Base-by-base conservation (phyloP, 1,140 invertebrate species). In the Rhagoletis zephyria region DNA sequence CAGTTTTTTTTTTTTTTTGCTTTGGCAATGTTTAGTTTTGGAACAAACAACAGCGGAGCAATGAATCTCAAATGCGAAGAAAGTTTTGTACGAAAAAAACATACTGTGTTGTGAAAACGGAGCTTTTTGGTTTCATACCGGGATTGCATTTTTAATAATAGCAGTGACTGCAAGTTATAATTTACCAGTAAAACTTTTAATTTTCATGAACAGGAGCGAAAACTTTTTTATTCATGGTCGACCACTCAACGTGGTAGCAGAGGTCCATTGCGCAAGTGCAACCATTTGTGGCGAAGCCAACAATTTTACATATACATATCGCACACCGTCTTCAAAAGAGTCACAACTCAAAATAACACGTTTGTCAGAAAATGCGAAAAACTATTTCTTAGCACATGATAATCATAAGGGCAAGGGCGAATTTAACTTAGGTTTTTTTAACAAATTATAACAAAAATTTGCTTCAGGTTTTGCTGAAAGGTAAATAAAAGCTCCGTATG, bases 151-250 rank as follows among this genome's bases (percentile, higher is more conserved):
- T 56, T 81, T 81, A 81, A 81, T 81, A 56, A 56, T 42, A n/a
- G 74, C n/a, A 7, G 48, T 42, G 74, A 56, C 74, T 56, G 74
- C 48, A 30, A n/a, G 12, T 51, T 56, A n/a, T 81, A 16, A n/a
- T 4, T 81, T 81, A n/a, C 12, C 74, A 30, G n/a, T 16, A 56
- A 2, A 81, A 81, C 74, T 81, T 81, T 56, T 59, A 81, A 81
- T 56, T n/a, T n/a, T 30, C 74, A 51, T 81, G 45, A 81, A 81
- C 48, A 19, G 74, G 9, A 81, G 74, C 9, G n/a, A 81, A 74
- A 56, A 81, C 48, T 81, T 81, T 81, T 81, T 81, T n/a, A 81
- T 81, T 81, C 19, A 81, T 81, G 51, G 19, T 5, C 48, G 6
- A 51, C 45, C 14, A 19, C 14, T 56, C 19, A 81, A n/a, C 6